Conservation (phyloP, 2,113 vertebrate species). For the Isurus oxyrinchus region DNA sequence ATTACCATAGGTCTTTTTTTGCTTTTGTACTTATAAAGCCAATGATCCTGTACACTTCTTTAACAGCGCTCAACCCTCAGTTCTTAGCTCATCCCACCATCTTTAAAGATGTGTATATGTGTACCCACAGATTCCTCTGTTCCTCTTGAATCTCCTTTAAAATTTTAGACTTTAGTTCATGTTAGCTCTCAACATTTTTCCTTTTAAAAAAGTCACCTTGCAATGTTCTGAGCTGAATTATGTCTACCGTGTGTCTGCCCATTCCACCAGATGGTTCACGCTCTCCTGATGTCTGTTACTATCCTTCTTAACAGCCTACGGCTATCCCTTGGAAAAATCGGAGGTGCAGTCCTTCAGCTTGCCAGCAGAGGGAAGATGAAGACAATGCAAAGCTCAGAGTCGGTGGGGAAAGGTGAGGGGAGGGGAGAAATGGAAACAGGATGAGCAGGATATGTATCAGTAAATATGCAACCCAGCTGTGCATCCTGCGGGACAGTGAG, state of each 20-base stretch:
- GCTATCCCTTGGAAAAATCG: neutral
- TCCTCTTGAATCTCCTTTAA: too few relatives aligned
- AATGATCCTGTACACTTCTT: too few relatives aligned
- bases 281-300: neutral
- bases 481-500: neutral
- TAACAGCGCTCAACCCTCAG: too few relatives aligned
- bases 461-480: neutral
- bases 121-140: too few relatives aligned
- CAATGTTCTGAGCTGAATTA: neutral
- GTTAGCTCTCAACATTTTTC: neutral
- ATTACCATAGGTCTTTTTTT: too few relatives aligned
- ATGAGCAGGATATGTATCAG: neutral
- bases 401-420: too few relatives aligned
- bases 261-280: neutral
- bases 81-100: too few relatives aligned
- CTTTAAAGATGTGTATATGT: too few relatives aligned
- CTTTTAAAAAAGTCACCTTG: neutral
- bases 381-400: neutral
- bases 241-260: neutral
- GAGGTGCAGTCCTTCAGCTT: neutral
- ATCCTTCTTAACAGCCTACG: neutral
- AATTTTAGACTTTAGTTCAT: neutral
- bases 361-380: neutral
- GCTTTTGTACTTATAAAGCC: too few relatives aligned
- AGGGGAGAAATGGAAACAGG: too few relatives aligned